Evolutionary conservation across 2,113 vertebrate genomes (phyloP).

Genomic region (Merops nubicus): DNA sequence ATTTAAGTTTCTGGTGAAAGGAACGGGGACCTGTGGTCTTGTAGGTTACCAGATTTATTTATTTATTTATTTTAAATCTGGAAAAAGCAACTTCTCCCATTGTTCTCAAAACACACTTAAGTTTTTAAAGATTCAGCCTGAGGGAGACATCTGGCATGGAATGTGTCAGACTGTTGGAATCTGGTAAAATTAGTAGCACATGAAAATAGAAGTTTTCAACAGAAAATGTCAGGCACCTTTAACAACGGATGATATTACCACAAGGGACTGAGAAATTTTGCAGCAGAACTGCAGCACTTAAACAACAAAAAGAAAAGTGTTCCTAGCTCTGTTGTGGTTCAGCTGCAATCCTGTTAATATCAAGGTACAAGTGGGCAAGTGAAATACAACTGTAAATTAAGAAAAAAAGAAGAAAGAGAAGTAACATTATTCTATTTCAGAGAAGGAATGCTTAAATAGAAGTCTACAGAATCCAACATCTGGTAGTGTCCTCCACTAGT

Average conservation of each 20-base stretch:
- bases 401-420: background rate
- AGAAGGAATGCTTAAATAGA: background rate
- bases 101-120: background rate
- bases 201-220: conserved; percentile 22
- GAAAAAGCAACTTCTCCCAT: conserved; percentile 26
- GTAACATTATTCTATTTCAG: background rate
- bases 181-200: background rate
- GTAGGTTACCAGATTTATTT: background rate
- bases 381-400: background rate
- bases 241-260: background rate
- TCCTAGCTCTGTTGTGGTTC: background rate
- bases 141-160: background rate
- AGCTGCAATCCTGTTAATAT: background rate
- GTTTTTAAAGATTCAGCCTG: background rate
- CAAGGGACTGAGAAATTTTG: background rate
- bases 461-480: background rate
- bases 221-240: background rate
- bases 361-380: background rate
- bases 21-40: background rate
- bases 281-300: background rate
- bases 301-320: background rate
- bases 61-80: background rate
- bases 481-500: background rate
- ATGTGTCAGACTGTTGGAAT: background rate
- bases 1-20: background rate